These are phyloP conservation scores for Tenthredo notha DNA, from an alignment of 2,888 invertebrate genomes.

Conservation along the genomic window DNA sequence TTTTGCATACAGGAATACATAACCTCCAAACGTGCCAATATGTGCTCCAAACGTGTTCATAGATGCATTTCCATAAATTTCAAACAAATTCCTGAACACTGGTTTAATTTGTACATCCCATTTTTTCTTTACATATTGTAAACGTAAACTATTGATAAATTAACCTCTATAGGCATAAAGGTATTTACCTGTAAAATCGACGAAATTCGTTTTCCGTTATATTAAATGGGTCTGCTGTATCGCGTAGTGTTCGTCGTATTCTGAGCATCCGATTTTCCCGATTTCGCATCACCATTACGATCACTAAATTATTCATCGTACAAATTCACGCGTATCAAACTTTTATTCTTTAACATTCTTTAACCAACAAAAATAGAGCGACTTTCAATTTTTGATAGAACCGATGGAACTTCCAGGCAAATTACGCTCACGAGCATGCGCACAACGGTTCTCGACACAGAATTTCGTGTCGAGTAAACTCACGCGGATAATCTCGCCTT, in stretches of 20 bases:
- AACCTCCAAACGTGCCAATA: conserved; percentile 6
- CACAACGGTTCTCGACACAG: too few species aligned
- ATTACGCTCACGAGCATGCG: too few species aligned
- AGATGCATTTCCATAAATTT: conserved; percentile 26
- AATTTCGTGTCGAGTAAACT: too few species aligned
- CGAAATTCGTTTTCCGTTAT: conserved; percentile 53
- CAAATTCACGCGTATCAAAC: conserved; percentile 18
- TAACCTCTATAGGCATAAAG: conserved; percentile 38
- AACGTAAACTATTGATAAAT: conserved; percentile 47
- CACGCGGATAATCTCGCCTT: too few species aligned
- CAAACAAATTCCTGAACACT: conserved; percentile 58
- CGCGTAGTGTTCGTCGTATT: conserved; percentile 50
- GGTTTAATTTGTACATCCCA: conserved; percentile 23
- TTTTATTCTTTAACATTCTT: too few species aligned
- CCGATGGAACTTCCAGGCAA: too few species aligned
- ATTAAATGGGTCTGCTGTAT: conserved; percentile 48
- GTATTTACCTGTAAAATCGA: conserved; percentile 49
- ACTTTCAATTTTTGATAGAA: too few species aligned
- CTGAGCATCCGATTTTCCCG: conserved; percentile 48
- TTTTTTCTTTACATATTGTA: conserved; percentile 31
- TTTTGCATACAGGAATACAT: conserved; percentile 22
- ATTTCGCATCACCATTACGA: conserved; percentile 43
- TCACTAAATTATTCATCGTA: conserved; percentile 11
- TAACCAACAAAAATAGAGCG: too few species aligned
- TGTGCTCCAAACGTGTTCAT: conserved; percentile 1